Conservation (phyloP, 2,888 invertebrate species). For the Cantharis rustica region DNA sequence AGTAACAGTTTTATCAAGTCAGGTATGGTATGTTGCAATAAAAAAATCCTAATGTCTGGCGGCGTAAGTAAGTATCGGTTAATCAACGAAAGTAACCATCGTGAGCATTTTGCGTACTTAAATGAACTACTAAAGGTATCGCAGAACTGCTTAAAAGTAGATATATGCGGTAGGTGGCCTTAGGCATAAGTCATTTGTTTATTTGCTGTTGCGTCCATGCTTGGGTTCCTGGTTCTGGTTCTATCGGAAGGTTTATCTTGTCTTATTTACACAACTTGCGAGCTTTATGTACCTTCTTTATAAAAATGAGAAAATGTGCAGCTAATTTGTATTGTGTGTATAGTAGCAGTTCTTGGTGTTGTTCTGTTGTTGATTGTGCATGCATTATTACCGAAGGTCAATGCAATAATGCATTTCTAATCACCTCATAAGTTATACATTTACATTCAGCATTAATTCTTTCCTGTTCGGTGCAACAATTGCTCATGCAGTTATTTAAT, state of each 20-base stretch:
- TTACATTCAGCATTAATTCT: neutral
- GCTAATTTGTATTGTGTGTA: neutral
- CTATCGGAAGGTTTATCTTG: neutral
- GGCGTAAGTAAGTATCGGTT: slow-evolving; percentile 2
- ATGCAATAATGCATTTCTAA: neutral
- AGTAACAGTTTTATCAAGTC: neutral
- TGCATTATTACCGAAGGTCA: neutral
- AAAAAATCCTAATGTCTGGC: neutral
- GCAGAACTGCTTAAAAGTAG: slow-evolving; percentile 17
- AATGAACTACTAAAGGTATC: slow-evolving; percentile 16
- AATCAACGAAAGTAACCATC: slow-evolving; percentile 3
- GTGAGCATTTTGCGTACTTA: slow-evolving; percentile 14
- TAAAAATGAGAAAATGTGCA: neutral
- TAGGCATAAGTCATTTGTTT: slow-evolving; percentile 13
- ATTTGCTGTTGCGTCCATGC: slow-evolving; percentile 16
- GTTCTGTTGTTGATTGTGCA: neutral
- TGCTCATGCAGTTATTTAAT: neutral
- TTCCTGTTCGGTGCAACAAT: too few species aligned
- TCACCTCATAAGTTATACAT: neutral
- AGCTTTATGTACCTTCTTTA: neutral
- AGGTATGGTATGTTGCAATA: neutral
- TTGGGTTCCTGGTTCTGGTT: slow-evolving; percentile 3
- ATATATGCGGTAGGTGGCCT: slow-evolving; percentile 21
- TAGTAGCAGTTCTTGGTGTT: neutral
- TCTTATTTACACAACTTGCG: neutral